Conservation (phyloP, 2,113 vertebrate species). For the Istiophorus platypterus region DNA sequence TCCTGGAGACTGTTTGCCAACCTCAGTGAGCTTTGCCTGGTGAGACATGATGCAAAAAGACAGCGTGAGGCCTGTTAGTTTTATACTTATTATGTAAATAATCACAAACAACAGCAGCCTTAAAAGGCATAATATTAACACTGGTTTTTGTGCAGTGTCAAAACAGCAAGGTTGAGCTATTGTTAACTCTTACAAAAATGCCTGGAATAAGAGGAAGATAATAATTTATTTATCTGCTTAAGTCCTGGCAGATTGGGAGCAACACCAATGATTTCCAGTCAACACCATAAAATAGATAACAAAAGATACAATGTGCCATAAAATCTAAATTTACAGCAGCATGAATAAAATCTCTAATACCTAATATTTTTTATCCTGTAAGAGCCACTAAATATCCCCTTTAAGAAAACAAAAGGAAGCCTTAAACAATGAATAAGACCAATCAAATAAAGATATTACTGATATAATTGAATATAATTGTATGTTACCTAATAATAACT, state of each 20-base stretch:
- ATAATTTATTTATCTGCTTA: not conserved
- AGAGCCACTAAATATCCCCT: too few relatives aligned
- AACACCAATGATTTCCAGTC: not conserved
- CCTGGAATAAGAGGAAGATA: not conserved
- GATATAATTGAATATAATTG: too few relatives aligned
- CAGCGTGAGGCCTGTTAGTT: not conserved
- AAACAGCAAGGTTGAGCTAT: not conserved
- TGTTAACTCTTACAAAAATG: not conserved
- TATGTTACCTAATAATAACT: too few relatives aligned
- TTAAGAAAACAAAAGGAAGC: not conserved
- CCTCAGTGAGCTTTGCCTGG: conserved; percentile 91
- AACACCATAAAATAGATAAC: not conserved
- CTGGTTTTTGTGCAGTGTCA: not conserved
- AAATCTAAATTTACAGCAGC: not conserved
- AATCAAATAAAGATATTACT: not conserved
- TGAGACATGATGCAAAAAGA: conserved; percentile 73
- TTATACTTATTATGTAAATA: conserved; percentile 17
- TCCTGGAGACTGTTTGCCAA: conserved; percentile 91
- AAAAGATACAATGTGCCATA: not conserved
- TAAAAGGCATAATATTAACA: not conserved
- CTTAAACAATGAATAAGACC: not conserved
- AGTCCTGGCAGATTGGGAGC: not conserved
- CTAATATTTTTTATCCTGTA: too few relatives aligned
- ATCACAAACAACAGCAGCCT: not conserved
- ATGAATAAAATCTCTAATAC: too few relatives aligned